Percentiles rank a stretch among this genome's conserved stretches.
Evolutionary conservation across 2,888 invertebrate genomes (phyloP).

Genomic region (Limnephilus marmoratus): DNA sequence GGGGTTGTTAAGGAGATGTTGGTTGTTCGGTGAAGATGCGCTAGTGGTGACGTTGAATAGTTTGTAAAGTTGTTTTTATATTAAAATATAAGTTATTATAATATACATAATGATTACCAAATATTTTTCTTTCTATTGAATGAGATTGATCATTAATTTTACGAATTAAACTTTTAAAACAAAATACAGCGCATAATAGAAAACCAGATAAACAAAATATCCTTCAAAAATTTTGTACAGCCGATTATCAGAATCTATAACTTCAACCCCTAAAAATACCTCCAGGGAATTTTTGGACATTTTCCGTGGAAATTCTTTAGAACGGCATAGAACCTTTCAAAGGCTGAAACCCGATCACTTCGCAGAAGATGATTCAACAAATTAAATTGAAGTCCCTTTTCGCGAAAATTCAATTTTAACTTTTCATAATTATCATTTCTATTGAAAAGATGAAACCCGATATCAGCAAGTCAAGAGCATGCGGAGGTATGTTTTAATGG

Average conservation of each 20-base stretch:
- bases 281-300: neutral
- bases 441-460: conserved; percentile 11
- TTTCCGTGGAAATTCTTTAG: neutral
- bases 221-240: neutral
- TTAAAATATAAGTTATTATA: too few relatives aligned
- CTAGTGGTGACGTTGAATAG: too few relatives aligned
- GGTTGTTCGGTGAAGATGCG: too few relatives aligned
- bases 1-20: too few relatives aligned
- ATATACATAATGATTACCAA: too few relatives aligned
- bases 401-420: conserved; percentile 45
- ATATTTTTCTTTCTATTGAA: too few relatives aligned
- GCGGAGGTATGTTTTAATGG: conserved; percentile 12
- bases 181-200: neutral
- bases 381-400: conserved; percentile 42
- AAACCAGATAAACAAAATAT: neutral
- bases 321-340: neutral
- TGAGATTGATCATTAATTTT: too few relatives aligned
- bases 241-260: neutral
- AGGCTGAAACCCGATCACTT: conserved; percentile 31
- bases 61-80: too few relatives aligned
- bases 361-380: conserved; percentile 34
- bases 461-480: neutral
- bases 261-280: neutral
- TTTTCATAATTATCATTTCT: neutral
- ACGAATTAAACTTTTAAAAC: neutral